phyloP scores from a whole-genome alignment of 2,888 invertebrate genomes.

The Tenodera sinensis region DNA sequence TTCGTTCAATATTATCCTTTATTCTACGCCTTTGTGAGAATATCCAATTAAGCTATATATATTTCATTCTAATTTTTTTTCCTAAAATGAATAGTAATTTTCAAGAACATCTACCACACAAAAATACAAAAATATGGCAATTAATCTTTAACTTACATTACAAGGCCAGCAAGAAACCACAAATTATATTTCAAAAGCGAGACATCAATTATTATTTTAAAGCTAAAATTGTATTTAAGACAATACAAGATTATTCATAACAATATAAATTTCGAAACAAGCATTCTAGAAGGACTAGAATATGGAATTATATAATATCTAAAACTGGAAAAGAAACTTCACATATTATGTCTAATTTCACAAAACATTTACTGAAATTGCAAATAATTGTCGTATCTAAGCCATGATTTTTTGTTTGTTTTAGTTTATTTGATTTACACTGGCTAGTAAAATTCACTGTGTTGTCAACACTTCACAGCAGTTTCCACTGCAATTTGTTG shows the following conservation, averaged over 20 bases:
- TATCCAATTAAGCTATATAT: not conserved
- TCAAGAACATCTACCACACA: not conserved
- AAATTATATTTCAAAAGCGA: not conserved
- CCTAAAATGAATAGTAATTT: not conserved
- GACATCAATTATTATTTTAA: slow-evolving; percentile 4
- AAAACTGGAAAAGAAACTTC: not conserved
- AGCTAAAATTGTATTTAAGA: slow-evolving; percentile 1
- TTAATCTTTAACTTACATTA: not conserved
- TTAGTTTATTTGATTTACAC: not conserved
- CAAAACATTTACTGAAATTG: not conserved
- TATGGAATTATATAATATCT: not conserved
- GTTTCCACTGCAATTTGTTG: not conserved
- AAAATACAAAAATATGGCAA: not conserved
- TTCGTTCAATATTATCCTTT: not conserved
- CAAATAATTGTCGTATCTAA: slow-evolving; percentile 3
- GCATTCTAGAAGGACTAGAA: slow-evolving; percentile 14
- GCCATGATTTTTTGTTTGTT: not conserved
- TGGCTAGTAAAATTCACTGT: not conserved
- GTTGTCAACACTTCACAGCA: not conserved
- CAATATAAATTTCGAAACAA: not conserved
- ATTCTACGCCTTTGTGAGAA: not conserved
- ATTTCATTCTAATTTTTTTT: not conserved
- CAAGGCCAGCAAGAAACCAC: slow-evolving; percentile 6
- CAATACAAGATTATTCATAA: not conserved
- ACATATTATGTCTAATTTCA: not conserved